Conservation (phyloP, 2,888 invertebrate species). For the Busseola fusca region DNA sequence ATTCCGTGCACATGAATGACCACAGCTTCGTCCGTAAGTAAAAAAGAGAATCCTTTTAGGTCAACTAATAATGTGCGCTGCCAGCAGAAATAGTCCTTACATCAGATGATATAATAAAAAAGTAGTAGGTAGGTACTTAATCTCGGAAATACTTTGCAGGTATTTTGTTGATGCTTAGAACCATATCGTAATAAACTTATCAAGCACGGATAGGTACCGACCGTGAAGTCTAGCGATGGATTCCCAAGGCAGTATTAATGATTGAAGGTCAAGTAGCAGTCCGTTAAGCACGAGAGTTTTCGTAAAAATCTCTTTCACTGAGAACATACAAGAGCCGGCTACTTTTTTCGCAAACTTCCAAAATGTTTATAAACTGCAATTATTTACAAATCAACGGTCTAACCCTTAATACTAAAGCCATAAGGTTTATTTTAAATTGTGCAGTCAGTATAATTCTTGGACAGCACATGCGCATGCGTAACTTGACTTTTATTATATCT, state of each 20-base stretch:
- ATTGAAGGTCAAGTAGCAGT: background rate
- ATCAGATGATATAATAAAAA: too few species aligned
- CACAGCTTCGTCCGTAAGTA: too few species aligned
- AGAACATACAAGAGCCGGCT: background rate
- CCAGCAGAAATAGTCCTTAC: too few species aligned
- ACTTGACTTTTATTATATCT: constrained; percentile 11
- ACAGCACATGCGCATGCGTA: constrained; percentile 66
- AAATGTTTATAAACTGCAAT: constrained; percentile 16
- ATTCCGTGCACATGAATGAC: too few species aligned
- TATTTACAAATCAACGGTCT: background rate
- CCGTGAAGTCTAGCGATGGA: background rate
- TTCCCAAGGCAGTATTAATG: background rate
- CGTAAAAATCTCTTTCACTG: background rate
- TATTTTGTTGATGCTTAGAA: background rate
- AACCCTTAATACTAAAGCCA: rapidly evolving
- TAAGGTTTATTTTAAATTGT: constrained; percentile 32
- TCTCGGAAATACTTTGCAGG: background rate
- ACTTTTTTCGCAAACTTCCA: background rate
- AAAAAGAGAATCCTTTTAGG: too few species aligned
- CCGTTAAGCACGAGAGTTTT: background rate
- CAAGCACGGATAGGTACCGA: background rate
- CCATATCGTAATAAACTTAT: background rate
- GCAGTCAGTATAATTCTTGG: constrained; percentile 18
- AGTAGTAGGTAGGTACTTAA: background rate
- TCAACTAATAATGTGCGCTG: too few species aligned